Evolutionary conservation across 2,888 invertebrate genomes (phyloP), one percentile per base, ranked within the genome.

Genomic region (Drosophila diplacantha): DNA sequence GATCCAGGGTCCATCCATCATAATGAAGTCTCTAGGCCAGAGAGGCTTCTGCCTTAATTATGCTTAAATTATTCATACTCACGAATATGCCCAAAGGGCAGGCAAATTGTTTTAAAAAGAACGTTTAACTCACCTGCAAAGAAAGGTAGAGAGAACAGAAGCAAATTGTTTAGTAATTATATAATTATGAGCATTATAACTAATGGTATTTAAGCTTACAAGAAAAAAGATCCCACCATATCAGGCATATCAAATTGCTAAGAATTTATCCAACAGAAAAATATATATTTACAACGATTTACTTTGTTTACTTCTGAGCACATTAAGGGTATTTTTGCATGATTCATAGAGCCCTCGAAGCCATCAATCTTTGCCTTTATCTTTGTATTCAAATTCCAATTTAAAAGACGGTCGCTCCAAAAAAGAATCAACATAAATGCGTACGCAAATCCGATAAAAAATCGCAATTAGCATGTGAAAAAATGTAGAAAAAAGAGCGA

Each of bases 101-200:
- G 55, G 73, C 50, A 63, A 68, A 62, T 64, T 65, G 68, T 69
- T 51, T 38, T 59, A 47, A 69, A 72, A 43, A 49, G 59, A 74
- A 75, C 75, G 66, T 63, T 81, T 77, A 74, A 79, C 79, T 79
- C 74, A 79, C 79, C 79, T 79, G 74, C 32, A 79, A 82, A 49
- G 72, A 74, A 75, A 72, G 31, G 51, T 34, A 62, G 43, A 56
- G 52, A 68, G 44, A 71, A 66, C 55, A 79, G 64, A 79, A 72
- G 68, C 54, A 57, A 62, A 59, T 69, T 57, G 63, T 68, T 76
- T 32, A 65, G 66, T 77, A 77, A 76, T 77, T 80, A 77, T 52
- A 71, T 77, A 73, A 79, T 72, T 74, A 67, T 53, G 39, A 44
- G 41, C 29, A 61, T 47, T 43, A 67, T 22, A 55, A 39, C 29